phyloP scores from a whole-genome alignment of 2,113 vertebrate species.

The Gasterosteus aculeatus region DNA sequence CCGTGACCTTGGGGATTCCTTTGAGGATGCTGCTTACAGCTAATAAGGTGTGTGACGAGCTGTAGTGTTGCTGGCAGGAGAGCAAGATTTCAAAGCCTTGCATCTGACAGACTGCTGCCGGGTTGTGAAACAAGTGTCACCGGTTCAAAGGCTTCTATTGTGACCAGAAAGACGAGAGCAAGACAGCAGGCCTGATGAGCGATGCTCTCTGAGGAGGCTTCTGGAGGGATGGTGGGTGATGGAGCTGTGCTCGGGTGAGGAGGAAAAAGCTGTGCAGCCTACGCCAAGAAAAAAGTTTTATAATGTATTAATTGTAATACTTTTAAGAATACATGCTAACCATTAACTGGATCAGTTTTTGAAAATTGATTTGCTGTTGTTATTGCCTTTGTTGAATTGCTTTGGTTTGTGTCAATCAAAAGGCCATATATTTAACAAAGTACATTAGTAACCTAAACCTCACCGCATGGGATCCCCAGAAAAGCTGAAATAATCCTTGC shows the following conservation, averaged over 20 bases:
- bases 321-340: not conserved
- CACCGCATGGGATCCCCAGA: not conserved
- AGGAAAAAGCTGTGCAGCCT: not conserved
- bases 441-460: not conserved
- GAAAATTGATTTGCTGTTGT: not conserved
- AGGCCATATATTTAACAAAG: not conserved
- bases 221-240: slow-evolving; percentile 8
- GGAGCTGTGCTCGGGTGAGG: slow-evolving; percentile 19
- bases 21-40: slow-evolving; percentile 40
- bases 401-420: not conserved
- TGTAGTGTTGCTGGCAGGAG: slow-evolving; percentile 38
- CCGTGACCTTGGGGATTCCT: slow-evolving; percentile 38
- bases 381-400: not conserved
- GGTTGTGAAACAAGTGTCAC: slow-evolving; percentile 38
- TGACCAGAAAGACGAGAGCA: slow-evolving; percentile 17
- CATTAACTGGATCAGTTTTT: not conserved
- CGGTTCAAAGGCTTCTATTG: slow-evolving; percentile 42
- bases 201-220: slow-evolving; percentile 22
- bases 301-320: no score
- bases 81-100: slow-evolving; percentile 28
- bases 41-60: slow-evolving; percentile 52
- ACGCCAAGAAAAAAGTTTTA: not conserved
- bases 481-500: not conserved
- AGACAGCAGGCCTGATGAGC: slow-evolving; percentile 42
- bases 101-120: slow-evolving; percentile 12